phyloP scores from a whole-genome alignment of 64 coral and sea anemone species.

The Exaiptasia diaphana region DNA sequence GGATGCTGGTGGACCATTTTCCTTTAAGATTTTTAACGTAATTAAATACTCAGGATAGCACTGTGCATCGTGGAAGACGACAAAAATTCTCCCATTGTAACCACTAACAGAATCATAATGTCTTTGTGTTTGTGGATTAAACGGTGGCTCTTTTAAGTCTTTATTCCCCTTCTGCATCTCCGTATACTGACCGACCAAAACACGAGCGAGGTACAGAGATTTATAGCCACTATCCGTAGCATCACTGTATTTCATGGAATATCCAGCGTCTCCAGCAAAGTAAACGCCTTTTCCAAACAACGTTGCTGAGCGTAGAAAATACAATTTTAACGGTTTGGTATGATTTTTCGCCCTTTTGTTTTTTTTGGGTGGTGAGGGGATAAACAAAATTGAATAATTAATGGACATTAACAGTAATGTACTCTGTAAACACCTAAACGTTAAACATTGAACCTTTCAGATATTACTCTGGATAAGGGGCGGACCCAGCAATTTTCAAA shows the following conservation, averaged over 20 bases:
- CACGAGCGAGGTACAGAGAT: slow-evolving; percentile 50
- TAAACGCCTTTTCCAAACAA: slow-evolving; percentile 49
- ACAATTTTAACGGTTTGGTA: neutral
- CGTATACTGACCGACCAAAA: slow-evolving; percentile 21
- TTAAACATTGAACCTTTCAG: too few relatives aligned
- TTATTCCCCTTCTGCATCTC: neutral
- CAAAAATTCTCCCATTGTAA: neutral
- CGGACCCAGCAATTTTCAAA: too few relatives aligned
- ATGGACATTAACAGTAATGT: too few relatives aligned
- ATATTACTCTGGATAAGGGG: too few relatives aligned
- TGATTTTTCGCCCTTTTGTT: neutral
- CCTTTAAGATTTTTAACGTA: neutral
- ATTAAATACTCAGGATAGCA: slow-evolving; percentile 57
- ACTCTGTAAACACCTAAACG: too few relatives aligned
- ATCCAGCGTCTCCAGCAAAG: slow-evolving; percentile 43
- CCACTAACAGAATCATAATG: neutral
- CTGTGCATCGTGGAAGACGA: slow-evolving; percentile 28
- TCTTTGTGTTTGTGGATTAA: neutral
- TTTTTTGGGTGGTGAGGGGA: neutral
- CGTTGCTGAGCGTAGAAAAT: slow-evolving; percentile 11
- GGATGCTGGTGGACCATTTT: too few relatives aligned
- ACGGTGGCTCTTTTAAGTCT: neutral
- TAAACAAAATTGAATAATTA: too few relatives aligned
- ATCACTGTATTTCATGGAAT: neutral
- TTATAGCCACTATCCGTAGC: neutral